Percentiles rank a stretch among this genome's conserved stretches.
Evolutionary conservation across 1,140 invertebrate species (phyloP).

Genomic region (Pantala flavescens): DNA sequence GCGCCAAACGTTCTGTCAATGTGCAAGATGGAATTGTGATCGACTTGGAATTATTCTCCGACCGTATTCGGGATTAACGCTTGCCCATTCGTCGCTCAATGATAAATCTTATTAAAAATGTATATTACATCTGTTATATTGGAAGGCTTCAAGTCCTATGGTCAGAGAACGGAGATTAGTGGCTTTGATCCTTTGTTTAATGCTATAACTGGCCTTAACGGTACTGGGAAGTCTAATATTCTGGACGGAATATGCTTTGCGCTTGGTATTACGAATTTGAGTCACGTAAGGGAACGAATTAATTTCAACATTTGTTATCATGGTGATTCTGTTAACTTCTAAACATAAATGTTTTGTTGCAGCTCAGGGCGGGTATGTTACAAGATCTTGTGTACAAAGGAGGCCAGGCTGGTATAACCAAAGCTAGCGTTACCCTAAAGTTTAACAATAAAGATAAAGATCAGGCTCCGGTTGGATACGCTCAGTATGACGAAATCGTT

Average conservation of each 20-base stretch:
- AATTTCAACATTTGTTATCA: background rate
- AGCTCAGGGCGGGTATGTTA: slow-evolving; percentile 81
- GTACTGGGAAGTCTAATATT: slow-evolving; percentile 95
- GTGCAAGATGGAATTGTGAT: too few species aligned
- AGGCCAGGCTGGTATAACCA: slow-evolving; percentile 91
- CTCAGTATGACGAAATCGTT: slow-evolving; percentile 83
- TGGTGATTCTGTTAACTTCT: background rate
- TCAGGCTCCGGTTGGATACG: slow-evolving; percentile 85
- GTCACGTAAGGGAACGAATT: slow-evolving; percentile 55
- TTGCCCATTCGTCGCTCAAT: too few species aligned
- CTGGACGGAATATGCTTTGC: slow-evolving; percentile 97
- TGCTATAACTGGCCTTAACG: slow-evolving; percentile 97
- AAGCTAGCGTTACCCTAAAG: slow-evolving; percentile 90
- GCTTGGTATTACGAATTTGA: slow-evolving; percentile 88
- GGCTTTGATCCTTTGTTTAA: slow-evolving; percentile 94
- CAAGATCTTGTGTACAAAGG: slow-evolving; percentile 96
- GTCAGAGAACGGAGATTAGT: slow-evolving; percentile 81
- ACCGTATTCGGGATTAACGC: too few species aligned
- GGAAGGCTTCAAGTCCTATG: slow-evolving; percentile 98
- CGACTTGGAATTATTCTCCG: too few species aligned
- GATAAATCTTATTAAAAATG: slow-evolving; percentile 48
- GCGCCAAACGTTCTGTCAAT: too few species aligned
- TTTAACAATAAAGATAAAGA: slow-evolving; percentile 86
- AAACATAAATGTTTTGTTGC: slow-evolving; percentile 21
- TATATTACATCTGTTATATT: slow-evolving; percentile 88